Evolutionary conservation across 2,797 vertebrate species (phyloP).

Genomic region (Neosilurus mollespiculum): DNA sequence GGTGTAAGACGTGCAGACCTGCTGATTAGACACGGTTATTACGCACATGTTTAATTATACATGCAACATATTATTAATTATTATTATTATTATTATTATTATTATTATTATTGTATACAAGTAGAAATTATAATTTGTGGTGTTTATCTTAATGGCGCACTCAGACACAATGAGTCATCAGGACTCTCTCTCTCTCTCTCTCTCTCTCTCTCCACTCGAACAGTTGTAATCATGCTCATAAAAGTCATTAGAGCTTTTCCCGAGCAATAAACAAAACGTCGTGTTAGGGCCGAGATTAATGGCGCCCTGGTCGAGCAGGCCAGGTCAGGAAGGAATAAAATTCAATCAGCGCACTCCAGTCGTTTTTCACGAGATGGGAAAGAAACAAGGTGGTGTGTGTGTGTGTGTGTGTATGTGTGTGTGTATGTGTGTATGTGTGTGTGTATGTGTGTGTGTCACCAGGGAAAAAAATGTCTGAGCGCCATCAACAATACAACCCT

Average conservation of each 20-base stretch:
- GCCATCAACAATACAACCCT: too few relatives aligned
- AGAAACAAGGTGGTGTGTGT: slow-evolving; percentile 73
- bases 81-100: background rate
- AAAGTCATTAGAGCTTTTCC: slow-evolving; percentile 82
- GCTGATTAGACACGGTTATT: too few relatives aligned
- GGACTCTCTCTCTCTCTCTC: slow-evolving; percentile 38
- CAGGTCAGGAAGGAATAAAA: slow-evolving; percentile 88
- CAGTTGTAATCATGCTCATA: slow-evolving; percentile 73
- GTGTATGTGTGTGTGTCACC: slow-evolving; percentile 74
- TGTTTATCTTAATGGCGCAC: slow-evolving; percentile 13
- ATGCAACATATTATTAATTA: background rate
- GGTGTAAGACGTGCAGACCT: background rate
- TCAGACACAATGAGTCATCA: slow-evolving; percentile 30
- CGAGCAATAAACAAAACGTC: slow-evolving; percentile 91
- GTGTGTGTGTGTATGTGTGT: slow-evolving; percentile 73
- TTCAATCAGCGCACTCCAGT: slow-evolving; percentile 83
- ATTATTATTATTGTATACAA: background rate
- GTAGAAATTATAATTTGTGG: background rate
- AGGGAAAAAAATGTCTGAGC: too few relatives aligned
- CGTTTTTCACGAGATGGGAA: slow-evolving; percentile 85
- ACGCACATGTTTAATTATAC: background rate
- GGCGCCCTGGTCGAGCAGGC: slow-evolving; percentile 77
- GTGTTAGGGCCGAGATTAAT: slow-evolving; percentile 88
- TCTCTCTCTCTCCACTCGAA: slow-evolving; percentile 46
- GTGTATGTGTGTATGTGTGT: slow-evolving; percentile 77